A percentile compares a stretch with the other conserved stretches of the same genome.
These are phyloP conservation scores for Torymus tubicola DNA, from an alignment of 2,888 invertebrate species.

Conservation along the genomic window DNA sequence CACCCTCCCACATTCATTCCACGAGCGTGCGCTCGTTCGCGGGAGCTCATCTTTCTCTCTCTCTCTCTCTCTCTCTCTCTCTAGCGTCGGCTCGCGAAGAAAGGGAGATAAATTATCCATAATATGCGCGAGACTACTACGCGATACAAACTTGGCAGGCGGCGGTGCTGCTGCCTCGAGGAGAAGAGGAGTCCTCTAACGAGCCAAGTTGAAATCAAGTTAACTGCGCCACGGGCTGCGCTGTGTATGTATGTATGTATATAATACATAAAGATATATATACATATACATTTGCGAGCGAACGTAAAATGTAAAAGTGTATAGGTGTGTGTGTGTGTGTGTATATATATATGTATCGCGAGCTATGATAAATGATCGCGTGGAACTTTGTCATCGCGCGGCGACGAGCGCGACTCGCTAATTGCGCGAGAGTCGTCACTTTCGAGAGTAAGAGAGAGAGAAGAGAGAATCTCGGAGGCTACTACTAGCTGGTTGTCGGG, in stretches of 20 bases:
- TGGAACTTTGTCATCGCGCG: slow-evolving; percentile 30
- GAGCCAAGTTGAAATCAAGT: slow-evolving; percentile 58
- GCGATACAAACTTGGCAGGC: neutral
- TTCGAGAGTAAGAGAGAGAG: too few relatives aligned
- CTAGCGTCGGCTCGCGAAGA: neutral
- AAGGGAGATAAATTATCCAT: slow-evolving; percentile 39
- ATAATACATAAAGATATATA: too few relatives aligned
- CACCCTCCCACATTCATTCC: neutral
- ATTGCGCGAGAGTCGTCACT: slow-evolving; percentile 32
- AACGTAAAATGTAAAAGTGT: slow-evolving; percentile 38
- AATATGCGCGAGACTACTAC: neutral
- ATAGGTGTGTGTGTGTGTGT: too few relatives aligned
- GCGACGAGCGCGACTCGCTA: slow-evolving; percentile 38
- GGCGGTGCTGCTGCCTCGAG: neutral
- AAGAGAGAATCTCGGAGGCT: too few relatives aligned
- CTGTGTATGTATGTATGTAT: too few relatives aligned
- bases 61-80: neutral
- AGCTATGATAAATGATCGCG: slow-evolving; percentile 49
- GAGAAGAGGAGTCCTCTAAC: slow-evolving; percentile 42
- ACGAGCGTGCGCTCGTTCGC: neutral
- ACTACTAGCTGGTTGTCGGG: neutral
- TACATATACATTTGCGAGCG: neutral
- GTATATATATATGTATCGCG: neutral
- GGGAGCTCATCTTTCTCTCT: neutral
- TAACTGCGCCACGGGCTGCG: slow-evolving; percentile 9